These are phyloP conservation scores for Periophthalmodon schlosseri DNA, from an alignment of 2,113 vertebrate genomes.

Conservation along the genomic window DNA sequence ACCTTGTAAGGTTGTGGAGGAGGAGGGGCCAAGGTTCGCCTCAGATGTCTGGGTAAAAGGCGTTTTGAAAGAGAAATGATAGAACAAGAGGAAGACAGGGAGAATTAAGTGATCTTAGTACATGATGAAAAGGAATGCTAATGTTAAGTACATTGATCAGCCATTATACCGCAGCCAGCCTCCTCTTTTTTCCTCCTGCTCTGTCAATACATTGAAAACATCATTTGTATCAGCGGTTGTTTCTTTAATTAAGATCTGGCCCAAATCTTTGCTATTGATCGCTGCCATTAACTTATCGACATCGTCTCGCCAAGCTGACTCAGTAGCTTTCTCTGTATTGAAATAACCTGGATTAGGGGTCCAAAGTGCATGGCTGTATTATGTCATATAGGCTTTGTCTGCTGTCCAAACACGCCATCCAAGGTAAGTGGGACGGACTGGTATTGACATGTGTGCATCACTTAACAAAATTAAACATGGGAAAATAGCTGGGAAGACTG, in stretches of 20 bases:
- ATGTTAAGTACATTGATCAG: constrained; percentile 83
- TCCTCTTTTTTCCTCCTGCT: constrained; percentile 66
- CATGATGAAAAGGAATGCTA: constrained; percentile 85
- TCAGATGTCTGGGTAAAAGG: constrained; percentile 67
- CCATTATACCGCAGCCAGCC: constrained; percentile 67
- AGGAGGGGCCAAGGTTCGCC: constrained; percentile 51
- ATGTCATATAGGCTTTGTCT: constrained; percentile 72
- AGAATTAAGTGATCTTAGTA: constrained; percentile 75
- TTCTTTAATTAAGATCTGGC: constrained; percentile 96
- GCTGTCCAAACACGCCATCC: constrained; percentile 57
- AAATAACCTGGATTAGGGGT: constrained; percentile 69
- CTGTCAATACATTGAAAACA: constrained; percentile 88
- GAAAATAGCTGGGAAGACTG: constrained; percentile 60
- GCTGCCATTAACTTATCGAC: constrained; percentile 89
- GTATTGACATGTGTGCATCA: constrained; percentile 72
- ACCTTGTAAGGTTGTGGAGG: constrained; percentile 74
- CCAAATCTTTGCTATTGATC: constrained; percentile 88
- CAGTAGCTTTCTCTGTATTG: constrained; percentile 75
- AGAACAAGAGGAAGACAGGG: constrained; percentile 68
- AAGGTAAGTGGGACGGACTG: constrained; percentile 69
- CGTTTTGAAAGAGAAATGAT: constrained; percentile 55
- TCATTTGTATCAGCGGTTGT: constrained; percentile 95
- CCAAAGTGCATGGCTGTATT: constrained; percentile 64
- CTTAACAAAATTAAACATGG: constrained; percentile 75
- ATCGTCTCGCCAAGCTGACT: constrained; percentile 79